Percentiles rank a stretch among this genome's conserved stretches.
Evolutionary conservation across 1,140 invertebrate species (phyloP).

Genomic region (Sinonovacula constricta): DNA sequence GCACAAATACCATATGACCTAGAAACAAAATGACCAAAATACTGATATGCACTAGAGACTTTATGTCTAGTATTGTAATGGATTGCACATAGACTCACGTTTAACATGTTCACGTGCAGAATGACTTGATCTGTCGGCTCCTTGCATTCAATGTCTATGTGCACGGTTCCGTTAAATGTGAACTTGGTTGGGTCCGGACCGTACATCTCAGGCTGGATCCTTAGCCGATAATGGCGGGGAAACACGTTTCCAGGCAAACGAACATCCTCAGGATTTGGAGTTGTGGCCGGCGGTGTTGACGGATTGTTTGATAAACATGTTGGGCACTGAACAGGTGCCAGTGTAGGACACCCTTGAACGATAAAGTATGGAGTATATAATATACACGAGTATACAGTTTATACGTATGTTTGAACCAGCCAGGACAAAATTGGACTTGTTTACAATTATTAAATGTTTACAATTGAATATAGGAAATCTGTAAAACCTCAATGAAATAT

Average conservation of each 20-base stretch:
- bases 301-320: not conserved
- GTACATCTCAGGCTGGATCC: slow-evolving; percentile 72
- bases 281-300: not conserved
- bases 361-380: too few species aligned
- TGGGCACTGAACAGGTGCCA: not conserved
- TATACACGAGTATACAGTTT: too few species aligned
- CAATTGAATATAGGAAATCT: too few species aligned
- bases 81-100: too few species aligned
- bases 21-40: too few species aligned
- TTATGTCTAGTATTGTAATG: too few species aligned
- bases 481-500: too few species aligned
- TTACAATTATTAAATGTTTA: too few species aligned
- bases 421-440: too few species aligned
- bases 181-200: slow-evolving; percentile 59
- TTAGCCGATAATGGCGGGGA: slow-evolving; percentile 69
- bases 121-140: slow-evolving; percentile 83
- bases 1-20: too few species aligned
- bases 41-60: too few species aligned
- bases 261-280: slow-evolving; percentile 14
- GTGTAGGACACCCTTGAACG: not conserved
- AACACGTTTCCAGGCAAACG: slow-evolving; percentile 67
- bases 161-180: slow-evolving; percentile 85
- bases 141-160: slow-evolving; percentile 83
- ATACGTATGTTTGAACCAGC: too few species aligned
- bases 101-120: slow-evolving; percentile 81